Percentiles rank a stretch among this genome's conserved stretches.
Conservation (phyloP, 2,888 invertebrate genomes). For the Macrosiphum euphorbiae region DNA sequence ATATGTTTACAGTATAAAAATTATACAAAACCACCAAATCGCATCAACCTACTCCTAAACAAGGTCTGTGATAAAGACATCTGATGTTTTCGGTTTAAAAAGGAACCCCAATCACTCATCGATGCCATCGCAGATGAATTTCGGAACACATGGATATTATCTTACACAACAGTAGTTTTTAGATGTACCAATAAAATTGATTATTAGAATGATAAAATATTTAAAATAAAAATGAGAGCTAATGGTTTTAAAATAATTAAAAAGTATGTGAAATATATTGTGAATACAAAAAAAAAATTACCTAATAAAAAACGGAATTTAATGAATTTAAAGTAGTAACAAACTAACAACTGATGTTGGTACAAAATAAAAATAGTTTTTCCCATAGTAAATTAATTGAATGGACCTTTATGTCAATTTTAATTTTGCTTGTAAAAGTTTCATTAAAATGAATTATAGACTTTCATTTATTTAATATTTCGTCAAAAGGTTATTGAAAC, state of each 20-base stretch:
- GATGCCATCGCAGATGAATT: no score
- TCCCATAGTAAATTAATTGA: background rate
- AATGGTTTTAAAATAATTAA: background rate
- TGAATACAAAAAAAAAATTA: background rate
- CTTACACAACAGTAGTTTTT: background rate
- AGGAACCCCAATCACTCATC: no score
- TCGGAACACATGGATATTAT: no score
- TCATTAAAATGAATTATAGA: constrained; percentile 26
- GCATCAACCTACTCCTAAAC: background rate
- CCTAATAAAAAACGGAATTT: background rate
- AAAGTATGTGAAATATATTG: background rate
- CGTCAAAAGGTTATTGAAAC: constrained; percentile 27
- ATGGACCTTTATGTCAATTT: background rate
- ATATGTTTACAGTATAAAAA: background rate
- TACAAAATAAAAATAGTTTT: background rate
- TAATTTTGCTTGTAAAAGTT: background rate
- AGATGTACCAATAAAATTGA: background rate
- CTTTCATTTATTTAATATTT: background rate
- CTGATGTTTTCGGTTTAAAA: background rate
- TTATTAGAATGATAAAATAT: background rate
- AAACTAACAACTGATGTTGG: background rate
- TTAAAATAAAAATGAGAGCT: background rate
- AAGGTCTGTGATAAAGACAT: background rate
- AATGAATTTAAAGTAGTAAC: background rate
- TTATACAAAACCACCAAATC: background rate